Base-by-base conservation (phyloP, 2,888 invertebrate species). In the Bombylius major region DNA sequence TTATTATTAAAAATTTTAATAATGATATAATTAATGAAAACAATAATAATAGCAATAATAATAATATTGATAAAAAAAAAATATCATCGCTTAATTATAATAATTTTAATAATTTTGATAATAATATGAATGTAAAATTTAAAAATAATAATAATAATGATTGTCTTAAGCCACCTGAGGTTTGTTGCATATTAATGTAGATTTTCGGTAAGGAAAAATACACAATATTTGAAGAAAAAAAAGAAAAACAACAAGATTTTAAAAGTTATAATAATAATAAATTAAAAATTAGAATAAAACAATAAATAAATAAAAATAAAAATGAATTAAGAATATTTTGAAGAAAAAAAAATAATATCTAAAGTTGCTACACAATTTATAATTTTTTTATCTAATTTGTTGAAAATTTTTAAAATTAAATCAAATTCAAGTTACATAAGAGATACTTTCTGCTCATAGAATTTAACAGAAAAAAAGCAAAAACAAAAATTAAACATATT, bases 111-210 rank as follows among this genome's bases (percentile, higher is more conserved):
- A 56, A 55, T 51, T 53, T 57, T 54, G 52, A 47, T 53, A 50
- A 48, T 54, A 50, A 50, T 53, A 53, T 23, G 23, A 23, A 23
- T 23, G 23, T 44, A 50, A 47, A 51, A 51, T 44, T 42, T 54
- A 53, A 48, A 14, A 51, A 54, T 55, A 59, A 53, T 58, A 56
- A 54, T 52, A 45, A 50, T 49, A 60, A n/a, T n/a, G n/a, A 58
- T 54, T 58, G 58, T 59, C 47, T 57, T 53, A 61, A 58, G 55
- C 58, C 61, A 60, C 60, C 60, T 50, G 62, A 63, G 58, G 57
- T 62, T 53, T 62, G 61, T 62, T 63, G 62, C 60, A 56, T 61
- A 47, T 56, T 63, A 57, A 63, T 63, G 61, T 63, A 61, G 59
- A 49, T 49, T 32, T 49, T 53, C 11, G 1, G 4, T 7, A 3